These are phyloP conservation scores for Hypotaenidia philippensis DNA, from an alignment of 2,797 vertebrate species.

Conservation along the genomic window DNA sequence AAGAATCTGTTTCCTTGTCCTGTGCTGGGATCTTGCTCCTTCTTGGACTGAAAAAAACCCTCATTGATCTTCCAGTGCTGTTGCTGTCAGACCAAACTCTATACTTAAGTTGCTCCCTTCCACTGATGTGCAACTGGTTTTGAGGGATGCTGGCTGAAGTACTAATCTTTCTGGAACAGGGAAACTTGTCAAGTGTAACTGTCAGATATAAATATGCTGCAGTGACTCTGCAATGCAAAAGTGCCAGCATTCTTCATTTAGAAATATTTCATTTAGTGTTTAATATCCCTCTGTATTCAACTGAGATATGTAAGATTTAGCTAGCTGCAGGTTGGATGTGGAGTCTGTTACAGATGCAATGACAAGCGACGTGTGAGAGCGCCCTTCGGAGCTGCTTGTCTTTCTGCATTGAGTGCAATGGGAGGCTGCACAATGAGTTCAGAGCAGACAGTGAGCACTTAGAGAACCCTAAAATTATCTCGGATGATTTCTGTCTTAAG, in stretches of 20 bases:
- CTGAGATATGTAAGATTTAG: no score
- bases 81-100: not conserved
- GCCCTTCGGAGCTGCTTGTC: not conserved
- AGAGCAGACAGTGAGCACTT: fast-evolving
- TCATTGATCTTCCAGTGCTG: not conserved
- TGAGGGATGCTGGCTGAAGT: not conserved
- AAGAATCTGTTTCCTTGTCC: not conserved
- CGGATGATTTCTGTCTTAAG: not conserved
- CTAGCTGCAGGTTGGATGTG: fast-evolving
- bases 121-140: not conserved
- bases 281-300: not conserved
- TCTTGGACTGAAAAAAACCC: not conserved
- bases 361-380: fast-evolving
- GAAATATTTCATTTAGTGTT: not conserved
- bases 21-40: not conserved
- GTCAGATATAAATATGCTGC: not conserved
- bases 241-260: fast-evolving
- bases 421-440: fast-evolving
- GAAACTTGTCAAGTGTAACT: not conserved
- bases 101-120: not conserved
- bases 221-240: not conserved
- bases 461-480: not conserved
- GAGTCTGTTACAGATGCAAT: not conserved
- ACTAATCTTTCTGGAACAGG: not conserved
- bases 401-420: fast-evolving